Percentiles rank a stretch among this genome's conserved stretches.
Evolutionary conservation across 2,888 invertebrate species (phyloP).

Genomic region (Dione vanillae): DNA sequence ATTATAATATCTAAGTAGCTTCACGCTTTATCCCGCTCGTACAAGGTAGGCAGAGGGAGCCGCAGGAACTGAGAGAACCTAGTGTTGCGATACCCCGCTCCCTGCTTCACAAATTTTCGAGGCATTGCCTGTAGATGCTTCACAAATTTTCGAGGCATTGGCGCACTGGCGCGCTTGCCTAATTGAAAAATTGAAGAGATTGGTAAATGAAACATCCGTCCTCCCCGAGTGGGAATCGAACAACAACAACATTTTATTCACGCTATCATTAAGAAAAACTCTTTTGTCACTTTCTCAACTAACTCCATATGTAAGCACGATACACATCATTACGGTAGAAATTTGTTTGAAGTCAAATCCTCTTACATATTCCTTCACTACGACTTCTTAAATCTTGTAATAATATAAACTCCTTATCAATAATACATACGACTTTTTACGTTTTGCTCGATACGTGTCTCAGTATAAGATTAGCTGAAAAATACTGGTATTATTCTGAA

Average conservation of each 20-base stretch:
- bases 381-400: slow-evolving; percentile 2
- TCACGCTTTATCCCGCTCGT: too few relatives aligned
- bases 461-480: neutral
- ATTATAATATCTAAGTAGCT: too few relatives aligned
- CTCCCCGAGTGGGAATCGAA: too few relatives aligned
- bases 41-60: too few relatives aligned
- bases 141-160: too few relatives aligned
- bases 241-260: neutral
- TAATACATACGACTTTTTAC: neutral
- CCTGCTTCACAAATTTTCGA: too few relatives aligned
- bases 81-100: too few relatives aligned
- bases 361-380: slow-evolving; percentile 17
- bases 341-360: slow-evolving; percentile 26
- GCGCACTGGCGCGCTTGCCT: too few relatives aligned
- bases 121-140: too few relatives aligned
- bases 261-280: slow-evolving; percentile 6
- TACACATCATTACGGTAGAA: slow-evolving; percentile 3
- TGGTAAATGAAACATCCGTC: too few relatives aligned
- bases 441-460: neutral
- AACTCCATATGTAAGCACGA: neutral
- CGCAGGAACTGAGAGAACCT: too few relatives aligned
- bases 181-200: too few relatives aligned
- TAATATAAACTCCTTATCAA: neutral
- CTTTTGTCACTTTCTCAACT: slow-evolving; percentile 3
- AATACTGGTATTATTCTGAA: neutral